These are phyloP conservation scores for Antheraea assamensis DNA, from an alignment of 2,888 invertebrate species.

Conservation along the genomic window DNA sequence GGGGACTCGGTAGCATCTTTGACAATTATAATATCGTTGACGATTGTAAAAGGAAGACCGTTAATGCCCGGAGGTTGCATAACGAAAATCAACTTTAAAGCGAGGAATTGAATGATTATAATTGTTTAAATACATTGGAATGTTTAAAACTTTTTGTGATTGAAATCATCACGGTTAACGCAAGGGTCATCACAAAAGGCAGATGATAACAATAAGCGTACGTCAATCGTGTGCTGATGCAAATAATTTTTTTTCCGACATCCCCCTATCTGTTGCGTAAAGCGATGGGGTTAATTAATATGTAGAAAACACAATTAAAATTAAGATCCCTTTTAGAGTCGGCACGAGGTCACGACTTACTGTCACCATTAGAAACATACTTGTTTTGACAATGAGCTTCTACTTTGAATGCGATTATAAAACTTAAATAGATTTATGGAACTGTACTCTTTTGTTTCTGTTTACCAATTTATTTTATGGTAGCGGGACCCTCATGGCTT, in stretches of 20 bases:
- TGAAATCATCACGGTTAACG: slow-evolving; percentile 64
- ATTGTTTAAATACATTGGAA: slow-evolving; percentile 44
- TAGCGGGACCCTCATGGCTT: slow-evolving; percentile 61
- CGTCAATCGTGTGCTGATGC: slow-evolving; percentile 82
- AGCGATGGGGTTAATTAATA: slow-evolving; percentile 81
- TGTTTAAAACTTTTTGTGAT: slow-evolving; percentile 41
- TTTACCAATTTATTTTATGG: slow-evolving; percentile 69
- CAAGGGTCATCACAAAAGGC: slow-evolving; percentile 82
- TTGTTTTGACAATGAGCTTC: slow-evolving; percentile 73
- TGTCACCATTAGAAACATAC: slow-evolving; percentile 77
- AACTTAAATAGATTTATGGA: slow-evolving; percentile 72
- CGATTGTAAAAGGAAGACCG: slow-evolving; percentile 46
- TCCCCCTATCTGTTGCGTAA: slow-evolving; percentile 76
- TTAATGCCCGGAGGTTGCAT: slow-evolving; percentile 46
- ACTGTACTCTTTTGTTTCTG: slow-evolving; percentile 65
- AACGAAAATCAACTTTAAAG: slow-evolving; percentile 58
- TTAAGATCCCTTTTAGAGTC: slow-evolving; percentile 71
- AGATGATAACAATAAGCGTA: slow-evolving; percentile 79
- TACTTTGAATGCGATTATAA: slow-evolving; percentile 64
- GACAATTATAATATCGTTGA: slow-evolving; percentile 79
- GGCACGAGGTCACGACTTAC: slow-evolving; percentile 77
- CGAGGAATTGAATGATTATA: slow-evolving; percentile 49
- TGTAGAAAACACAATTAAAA: slow-evolving; percentile 78
- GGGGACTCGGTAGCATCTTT: slow-evolving; percentile 80
- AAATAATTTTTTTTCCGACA: slow-evolving; percentile 79